Evolutionary conservation across 2,113 vertebrate genomes (phyloP).

Genomic region (Euleptes europaea): DNA sequence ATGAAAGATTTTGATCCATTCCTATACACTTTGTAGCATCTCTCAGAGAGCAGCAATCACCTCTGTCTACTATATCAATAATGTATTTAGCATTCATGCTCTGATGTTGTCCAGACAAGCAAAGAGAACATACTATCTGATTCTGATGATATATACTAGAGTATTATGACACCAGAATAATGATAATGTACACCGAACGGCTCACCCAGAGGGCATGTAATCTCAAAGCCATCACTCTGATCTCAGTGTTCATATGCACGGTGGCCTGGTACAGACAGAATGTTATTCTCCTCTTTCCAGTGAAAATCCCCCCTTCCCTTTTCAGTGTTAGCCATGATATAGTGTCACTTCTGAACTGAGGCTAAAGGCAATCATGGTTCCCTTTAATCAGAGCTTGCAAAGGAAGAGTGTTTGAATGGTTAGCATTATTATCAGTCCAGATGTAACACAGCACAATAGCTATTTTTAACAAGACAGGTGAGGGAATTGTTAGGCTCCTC

Average conservation of each 20-base stretch:
- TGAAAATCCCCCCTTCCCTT: not conserved
- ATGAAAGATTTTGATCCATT: not conserved
- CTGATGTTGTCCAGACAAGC: slow-evolving; percentile 6
- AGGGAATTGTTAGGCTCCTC: no score
- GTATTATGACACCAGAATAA: not conserved
- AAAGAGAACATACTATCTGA: not conserved
- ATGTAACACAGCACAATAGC: no score
- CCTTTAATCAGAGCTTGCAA: no score
- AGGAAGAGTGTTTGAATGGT: no score
- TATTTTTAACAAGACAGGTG: no score
- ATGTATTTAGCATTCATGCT: not conserved
- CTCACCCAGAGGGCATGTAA: not conserved
- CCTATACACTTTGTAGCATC: not conserved
- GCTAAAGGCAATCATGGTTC: no score
- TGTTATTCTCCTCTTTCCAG: not conserved
- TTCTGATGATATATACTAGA: not conserved
- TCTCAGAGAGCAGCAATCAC: not conserved
- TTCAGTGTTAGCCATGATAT: no score
- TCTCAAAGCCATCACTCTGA: not conserved
- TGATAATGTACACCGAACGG: not conserved
- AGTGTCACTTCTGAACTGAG: no score
- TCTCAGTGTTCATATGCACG: not conserved
- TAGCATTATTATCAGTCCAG: no score
- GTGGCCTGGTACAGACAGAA: not conserved
- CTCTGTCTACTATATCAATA: not conserved